A percentile compares a stretch with the other conserved stretches of the same genome.
These are phyloP conservation scores for Craterocephalus amniculus DNA, from an alignment of 2,797 vertebrate genomes.

Conservation along the genomic window DNA sequence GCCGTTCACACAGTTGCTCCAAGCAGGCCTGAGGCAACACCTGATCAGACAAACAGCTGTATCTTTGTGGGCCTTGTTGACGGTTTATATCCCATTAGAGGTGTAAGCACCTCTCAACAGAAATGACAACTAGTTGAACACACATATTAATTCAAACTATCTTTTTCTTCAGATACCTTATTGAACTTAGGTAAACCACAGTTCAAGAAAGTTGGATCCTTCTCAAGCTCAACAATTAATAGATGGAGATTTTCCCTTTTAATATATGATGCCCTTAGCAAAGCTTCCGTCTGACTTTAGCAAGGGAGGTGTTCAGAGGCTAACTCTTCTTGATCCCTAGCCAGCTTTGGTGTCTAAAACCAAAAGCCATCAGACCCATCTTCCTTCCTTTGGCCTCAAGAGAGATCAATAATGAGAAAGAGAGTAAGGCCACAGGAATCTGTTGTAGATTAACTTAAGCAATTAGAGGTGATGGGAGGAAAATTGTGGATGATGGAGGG, in stretches of 20 bases:
- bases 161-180: constrained; percentile 1
- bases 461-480: constrained; percentile 25
- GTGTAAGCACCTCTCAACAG: constrained; percentile 1
- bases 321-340: constrained; percentile 58
- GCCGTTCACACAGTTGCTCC: constrained; percentile 39
- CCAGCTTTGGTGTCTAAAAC: constrained; percentile 47
- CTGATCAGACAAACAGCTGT: constrained; percentile 25
- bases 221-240: not conserved
- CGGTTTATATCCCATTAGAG: constrained; percentile 31
- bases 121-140: not conserved
- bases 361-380: constrained; percentile 51
- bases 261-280: not conserved
- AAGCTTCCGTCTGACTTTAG: constrained; percentile 44
- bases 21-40: constrained; percentile 44
- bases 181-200: not conserved
- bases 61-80: constrained; percentile 5
- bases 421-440: constrained; percentile 15
- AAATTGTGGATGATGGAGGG: constrained; percentile 34
- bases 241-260: not conserved
- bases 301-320: constrained; percentile 32
- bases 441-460: constrained; percentile 39
- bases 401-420: constrained; percentile 50
- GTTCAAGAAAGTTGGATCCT: not conserved
- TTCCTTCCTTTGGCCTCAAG: constrained; percentile 19
- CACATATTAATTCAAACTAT: not conserved